phyloP scores from a whole-genome alignment of 1,140 invertebrate genomes.

The Lamellibrachia luymesi region DNA sequence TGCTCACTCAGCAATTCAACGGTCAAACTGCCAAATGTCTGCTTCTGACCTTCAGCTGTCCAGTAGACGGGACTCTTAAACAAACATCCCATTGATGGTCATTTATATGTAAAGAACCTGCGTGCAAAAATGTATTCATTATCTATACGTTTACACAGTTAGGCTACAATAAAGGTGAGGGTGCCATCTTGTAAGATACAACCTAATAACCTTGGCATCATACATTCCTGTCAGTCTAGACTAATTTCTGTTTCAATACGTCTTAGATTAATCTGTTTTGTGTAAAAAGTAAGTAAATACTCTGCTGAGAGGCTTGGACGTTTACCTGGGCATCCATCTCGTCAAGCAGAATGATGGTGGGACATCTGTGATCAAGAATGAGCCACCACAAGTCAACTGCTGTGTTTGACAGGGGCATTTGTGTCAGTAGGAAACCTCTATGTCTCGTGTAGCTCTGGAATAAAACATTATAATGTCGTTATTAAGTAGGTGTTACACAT shows the following conservation, averaged over 20 bases:
- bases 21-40: slow-evolving; percentile 15
- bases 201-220: no score
- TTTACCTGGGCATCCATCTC: slow-evolving; percentile 31
- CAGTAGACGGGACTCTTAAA: slow-evolving; percentile 1
- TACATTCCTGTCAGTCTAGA: no score
- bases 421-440: background rate
- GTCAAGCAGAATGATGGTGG: slow-evolving; percentile 53
- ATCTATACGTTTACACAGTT: no score
- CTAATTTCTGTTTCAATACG: no score
- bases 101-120: no score
- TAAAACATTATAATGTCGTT: background rate
- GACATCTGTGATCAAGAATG: slow-evolving; percentile 50
- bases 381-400: slow-evolving; percentile 54
- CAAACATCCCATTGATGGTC: background rate
- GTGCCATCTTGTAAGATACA: no score
- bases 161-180: no score
- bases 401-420: slow-evolving; percentile 51
- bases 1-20: background rate
- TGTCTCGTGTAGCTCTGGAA: background rate
- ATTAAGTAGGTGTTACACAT: background rate
- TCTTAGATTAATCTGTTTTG: no score
- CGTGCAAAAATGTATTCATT: no score
- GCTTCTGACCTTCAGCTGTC: slow-evolving; percentile 11
- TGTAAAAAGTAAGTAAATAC: no score
- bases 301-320: no score